phyloP scores from a whole-genome alignment of 2,797 vertebrate species.

The Arrhamphus sclerolepis region DNA sequence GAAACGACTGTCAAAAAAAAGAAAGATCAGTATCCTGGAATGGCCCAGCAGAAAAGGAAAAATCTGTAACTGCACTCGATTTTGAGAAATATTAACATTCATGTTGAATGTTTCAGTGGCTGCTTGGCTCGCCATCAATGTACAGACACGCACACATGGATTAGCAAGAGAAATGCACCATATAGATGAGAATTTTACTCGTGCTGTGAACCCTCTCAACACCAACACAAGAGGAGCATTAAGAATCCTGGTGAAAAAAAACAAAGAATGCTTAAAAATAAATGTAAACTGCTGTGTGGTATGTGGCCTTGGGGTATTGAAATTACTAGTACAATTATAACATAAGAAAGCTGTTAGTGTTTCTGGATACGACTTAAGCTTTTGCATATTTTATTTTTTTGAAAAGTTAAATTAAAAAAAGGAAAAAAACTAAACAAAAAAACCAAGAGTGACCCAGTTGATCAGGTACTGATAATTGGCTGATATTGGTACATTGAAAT shows the following conservation, averaged over 20 bases:
- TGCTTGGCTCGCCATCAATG: conserved; percentile 4
- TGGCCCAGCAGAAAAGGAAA: conserved; percentile 8
- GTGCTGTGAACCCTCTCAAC: not conserved
- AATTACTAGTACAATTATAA: too few relatives aligned
- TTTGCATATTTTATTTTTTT: too few relatives aligned
- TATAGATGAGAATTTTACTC: not conserved
- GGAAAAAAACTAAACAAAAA: too few relatives aligned
- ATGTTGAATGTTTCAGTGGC: not conserved
- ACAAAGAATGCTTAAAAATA: not conserved
- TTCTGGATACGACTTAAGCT: too few relatives aligned
- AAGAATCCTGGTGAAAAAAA: not conserved
- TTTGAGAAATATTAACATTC: not conserved
- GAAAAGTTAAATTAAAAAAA: too few relatives aligned
- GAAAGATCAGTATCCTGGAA: conserved; percentile 31
- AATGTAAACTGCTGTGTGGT: too few relatives aligned
- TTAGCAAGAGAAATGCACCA: not conserved
- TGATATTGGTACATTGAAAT: too few relatives aligned
- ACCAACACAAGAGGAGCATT: too few relatives aligned
- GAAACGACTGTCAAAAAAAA: conserved; percentile 22
- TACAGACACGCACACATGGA: not conserved
- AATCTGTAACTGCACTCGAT: not conserved
- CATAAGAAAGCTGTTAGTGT: too few relatives aligned
- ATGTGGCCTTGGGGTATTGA: too few relatives aligned
- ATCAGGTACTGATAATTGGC: too few relatives aligned
- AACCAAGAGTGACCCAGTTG: too few relatives aligned